These are phyloP conservation scores for Acronicta psi DNA, from an alignment of 2,888 invertebrate genomes.

Conservation along the genomic window DNA sequence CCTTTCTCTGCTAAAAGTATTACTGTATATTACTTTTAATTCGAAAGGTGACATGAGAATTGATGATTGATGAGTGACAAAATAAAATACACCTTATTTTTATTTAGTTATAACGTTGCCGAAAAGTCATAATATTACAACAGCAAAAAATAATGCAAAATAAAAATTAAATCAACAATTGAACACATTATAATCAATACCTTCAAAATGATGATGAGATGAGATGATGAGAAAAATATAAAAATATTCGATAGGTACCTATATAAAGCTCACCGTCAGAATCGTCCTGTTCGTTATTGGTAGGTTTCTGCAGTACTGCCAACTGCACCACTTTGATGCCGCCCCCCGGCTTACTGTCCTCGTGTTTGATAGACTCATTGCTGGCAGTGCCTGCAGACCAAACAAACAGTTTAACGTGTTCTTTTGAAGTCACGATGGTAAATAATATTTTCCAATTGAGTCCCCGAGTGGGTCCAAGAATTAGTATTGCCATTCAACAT, in stretches of 20 bases:
- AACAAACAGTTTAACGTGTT: slow-evolving; percentile 10
- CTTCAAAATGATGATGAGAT: slow-evolving; percentile 2
- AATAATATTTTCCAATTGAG: no score
- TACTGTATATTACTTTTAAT: neutral
- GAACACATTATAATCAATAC: neutral
- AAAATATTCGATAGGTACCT: slow-evolving; percentile 47
- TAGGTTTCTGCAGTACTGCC: slow-evolving; percentile 80
- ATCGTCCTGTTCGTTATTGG: slow-evolving; percentile 78
- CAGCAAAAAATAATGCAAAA: no score
- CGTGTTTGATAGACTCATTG: slow-evolving; percentile 61
- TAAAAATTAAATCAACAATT: no score
- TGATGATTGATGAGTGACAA: neutral
- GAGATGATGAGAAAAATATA: slow-evolving; percentile 8
- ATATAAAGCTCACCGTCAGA: slow-evolving; percentile 77
- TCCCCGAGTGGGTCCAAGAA: no score
- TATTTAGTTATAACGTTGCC: no score
- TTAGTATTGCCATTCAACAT: no score
- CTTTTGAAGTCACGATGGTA: no score
- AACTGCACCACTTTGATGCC: slow-evolving; percentile 85
- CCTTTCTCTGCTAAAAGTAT: slow-evolving; percentile 40
- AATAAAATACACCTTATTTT: no score
- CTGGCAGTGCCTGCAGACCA: slow-evolving; percentile 50
- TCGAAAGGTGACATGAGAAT: neutral
- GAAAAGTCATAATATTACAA: no score
- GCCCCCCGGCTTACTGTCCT: slow-evolving; percentile 71